These are phyloP conservation scores for Acanthococcus lagerstroemiae DNA, from an alignment of 2,888 invertebrate species.

Conservation along the genomic window DNA sequence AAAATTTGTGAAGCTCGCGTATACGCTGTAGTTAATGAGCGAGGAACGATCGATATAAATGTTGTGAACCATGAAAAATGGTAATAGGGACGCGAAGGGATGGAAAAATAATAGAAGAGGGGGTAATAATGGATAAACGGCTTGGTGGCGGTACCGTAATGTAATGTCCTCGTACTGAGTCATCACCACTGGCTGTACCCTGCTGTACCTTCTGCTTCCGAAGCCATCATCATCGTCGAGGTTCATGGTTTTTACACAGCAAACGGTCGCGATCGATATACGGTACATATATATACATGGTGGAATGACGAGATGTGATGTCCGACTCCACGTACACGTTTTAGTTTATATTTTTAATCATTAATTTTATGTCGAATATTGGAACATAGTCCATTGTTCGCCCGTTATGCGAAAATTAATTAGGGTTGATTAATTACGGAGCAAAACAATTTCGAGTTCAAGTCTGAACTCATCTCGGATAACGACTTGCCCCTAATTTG, in stretches of 20 bases:
- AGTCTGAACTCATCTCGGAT: too few species aligned
- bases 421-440: too few species aligned
- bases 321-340: too few species aligned
- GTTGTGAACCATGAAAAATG: slow-evolving; percentile 29
- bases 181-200: slow-evolving; percentile 14
- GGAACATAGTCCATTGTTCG: too few species aligned
- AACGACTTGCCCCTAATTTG: too few species aligned
- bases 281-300: too few species aligned
- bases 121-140: slow-evolving; percentile 27
- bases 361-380: too few species aligned
- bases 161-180: slow-evolving; percentile 28
- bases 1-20: background rate
- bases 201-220: slow-evolving; percentile 23
- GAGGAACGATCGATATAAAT: slow-evolving; percentile 24
- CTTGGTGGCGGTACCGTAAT: slow-evolving; percentile 24
- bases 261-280: slow-evolving; percentile 15
- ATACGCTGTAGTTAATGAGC: slow-evolving; percentile 17
- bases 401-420: too few species aligned
- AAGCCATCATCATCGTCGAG: slow-evolving; percentile 10
- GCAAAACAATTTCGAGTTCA: too few species aligned
- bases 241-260: slow-evolving; percentile 6
- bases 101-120: slow-evolving; percentile 22
- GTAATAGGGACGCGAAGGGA: background rate
- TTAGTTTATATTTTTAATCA: too few species aligned
- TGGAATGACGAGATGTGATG: too few species aligned